Base-by-base conservation (phyloP, 2,888 invertebrate species). In the Cosmorhoe ocellata region DNA sequence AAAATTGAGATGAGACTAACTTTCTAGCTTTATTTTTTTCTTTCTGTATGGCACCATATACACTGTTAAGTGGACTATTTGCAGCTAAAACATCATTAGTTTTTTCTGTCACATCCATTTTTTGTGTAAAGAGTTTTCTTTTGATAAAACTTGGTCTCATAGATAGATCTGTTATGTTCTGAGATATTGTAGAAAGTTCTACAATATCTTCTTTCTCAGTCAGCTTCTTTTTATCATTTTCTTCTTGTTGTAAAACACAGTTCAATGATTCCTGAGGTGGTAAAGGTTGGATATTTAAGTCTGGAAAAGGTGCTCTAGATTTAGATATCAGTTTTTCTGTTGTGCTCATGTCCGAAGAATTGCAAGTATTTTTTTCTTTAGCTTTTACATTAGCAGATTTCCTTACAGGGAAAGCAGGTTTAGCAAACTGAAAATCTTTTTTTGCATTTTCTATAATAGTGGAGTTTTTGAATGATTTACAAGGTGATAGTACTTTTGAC, bases 81-180 rank as follows among this genome's bases (percentile, higher is more conserved):
- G 63, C 51, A 9, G 38, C 45, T 36, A 41, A 32, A 52, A 62
- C 71, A 22, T 82, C 81, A 57, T 40, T 65, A 51, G 67, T 78
- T 38, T 34, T 43, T 36, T 88, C 81, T 30, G 76, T 66, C 0
- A 84, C 65, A 73, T 88, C 86, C 42, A 85, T 64, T 42, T 76
- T 87, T 65, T 88, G 89, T 0, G 86, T 81, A 40, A 81, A 89
- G 0, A 90, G 67, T 61, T 88, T 89, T 58, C 89, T 74, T 64
- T 87, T 90, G 9, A 85, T 81, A 55, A 87, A 90, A 58, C 88
- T 89, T 12, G 86, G 83, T 53, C 81, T 78, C 72, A 75, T 77
- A 38, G 85, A 83, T 1, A 80, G 42, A 37, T 83, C 74, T 63
- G 67, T 79, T 12, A 59, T 63, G 9, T 51, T 50, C 10, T 59